Conservation (phyloP, 2,113 vertebrate species). For the Dromiciops gliroides region DNA sequence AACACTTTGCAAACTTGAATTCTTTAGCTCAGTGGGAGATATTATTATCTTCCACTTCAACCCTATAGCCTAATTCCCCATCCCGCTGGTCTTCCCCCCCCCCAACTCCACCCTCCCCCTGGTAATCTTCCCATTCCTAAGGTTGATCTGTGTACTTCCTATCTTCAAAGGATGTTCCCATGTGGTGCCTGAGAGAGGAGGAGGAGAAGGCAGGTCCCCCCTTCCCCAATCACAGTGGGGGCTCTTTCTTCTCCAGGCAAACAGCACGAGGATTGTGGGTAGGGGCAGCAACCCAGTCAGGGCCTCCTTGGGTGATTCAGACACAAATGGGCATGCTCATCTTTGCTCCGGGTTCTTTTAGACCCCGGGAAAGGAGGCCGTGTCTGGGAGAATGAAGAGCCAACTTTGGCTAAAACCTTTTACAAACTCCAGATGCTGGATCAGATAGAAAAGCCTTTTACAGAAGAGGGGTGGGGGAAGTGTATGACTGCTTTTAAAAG, state of each 20-base stretch:
- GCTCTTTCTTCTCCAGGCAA: slow-evolving; percentile 58
- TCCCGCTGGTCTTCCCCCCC: not conserved
- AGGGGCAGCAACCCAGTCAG: slow-evolving; percentile 63
- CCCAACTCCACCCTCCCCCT: not conserved
- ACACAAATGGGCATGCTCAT: slow-evolving; percentile 34
- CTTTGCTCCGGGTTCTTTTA: slow-evolving; percentile 47
- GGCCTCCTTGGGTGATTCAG: slow-evolving; percentile 9
- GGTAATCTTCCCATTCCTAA: not conserved
- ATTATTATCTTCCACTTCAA: not conserved
- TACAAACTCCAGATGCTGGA: slow-evolving; percentile 53
- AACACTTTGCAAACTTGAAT: not conserved
- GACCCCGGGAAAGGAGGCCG: slow-evolving; percentile 63
- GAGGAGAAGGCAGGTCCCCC: slow-evolving; percentile 23
- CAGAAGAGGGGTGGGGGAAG: slow-evolving; percentile 45
- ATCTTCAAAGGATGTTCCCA: slow-evolving; percentile 17
- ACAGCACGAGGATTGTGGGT: slow-evolving; percentile 42
- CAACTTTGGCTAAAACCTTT: slow-evolving; percentile 10
- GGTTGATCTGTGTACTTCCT: not conserved
- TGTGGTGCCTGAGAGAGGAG: slow-evolving; percentile 21
- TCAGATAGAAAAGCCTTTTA: slow-evolving; percentile 59
- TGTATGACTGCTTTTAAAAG: not conserved
- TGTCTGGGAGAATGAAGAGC: slow-evolving; percentile 58
- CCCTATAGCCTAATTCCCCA: not conserved
- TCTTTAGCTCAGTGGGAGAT: not conserved
- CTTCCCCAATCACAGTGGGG: slow-evolving; percentile 60